Evolutionary conservation across 2,888 invertebrate species (phyloP).

Genomic region (Tetragonula carbonaria): DNA sequence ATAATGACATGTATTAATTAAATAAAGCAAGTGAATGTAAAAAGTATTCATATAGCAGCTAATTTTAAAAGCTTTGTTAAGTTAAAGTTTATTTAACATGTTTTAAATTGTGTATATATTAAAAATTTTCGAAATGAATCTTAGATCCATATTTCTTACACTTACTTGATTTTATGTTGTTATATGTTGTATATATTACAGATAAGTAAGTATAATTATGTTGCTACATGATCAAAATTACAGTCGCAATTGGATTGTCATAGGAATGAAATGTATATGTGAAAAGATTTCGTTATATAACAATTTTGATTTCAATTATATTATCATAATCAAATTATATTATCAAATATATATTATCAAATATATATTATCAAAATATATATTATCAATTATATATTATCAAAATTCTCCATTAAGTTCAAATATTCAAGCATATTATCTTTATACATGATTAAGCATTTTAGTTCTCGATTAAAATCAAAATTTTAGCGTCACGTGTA

Average conservation of each 20-base stretch:
- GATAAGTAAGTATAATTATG: neutral
- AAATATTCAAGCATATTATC: neutral
- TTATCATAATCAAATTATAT: no score
- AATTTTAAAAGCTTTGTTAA: no score
- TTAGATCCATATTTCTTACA: no score
- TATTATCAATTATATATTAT: no score
- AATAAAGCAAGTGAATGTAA: neutral
- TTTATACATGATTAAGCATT: neutral
- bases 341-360: no score
- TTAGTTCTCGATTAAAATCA: neutral
- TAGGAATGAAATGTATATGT: neutral
- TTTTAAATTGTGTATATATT: no score
- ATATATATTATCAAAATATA: no score
- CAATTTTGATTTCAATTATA: no score
- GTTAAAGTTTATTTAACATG: no score
- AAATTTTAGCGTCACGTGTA: constrained; percentile 26
- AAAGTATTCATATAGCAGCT: no score
- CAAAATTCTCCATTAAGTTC: neutral
- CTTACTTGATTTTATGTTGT: no score
- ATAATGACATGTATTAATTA: neutral
- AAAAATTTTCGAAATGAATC: no score
- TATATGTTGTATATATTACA: neutral
- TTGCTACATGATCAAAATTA: neutral
- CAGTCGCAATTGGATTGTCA: neutral
- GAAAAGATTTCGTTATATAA: neutral